Conservation (phyloP, 2,113 vertebrate species). For the Xyliphius kryptos region DNA sequence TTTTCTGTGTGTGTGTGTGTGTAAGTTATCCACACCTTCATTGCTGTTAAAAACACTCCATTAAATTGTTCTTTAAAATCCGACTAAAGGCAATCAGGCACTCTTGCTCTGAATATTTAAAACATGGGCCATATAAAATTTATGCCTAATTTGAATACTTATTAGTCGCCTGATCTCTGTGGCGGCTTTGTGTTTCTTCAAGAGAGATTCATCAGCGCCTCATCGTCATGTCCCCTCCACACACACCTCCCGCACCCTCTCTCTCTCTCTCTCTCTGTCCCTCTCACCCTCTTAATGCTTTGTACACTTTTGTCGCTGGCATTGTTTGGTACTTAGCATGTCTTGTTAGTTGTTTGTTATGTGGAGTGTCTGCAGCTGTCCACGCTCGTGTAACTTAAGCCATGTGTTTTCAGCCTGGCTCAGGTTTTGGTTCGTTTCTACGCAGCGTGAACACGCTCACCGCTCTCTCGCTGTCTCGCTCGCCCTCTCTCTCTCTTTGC, state of each 20-base stretch:
- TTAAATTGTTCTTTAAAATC: slow-evolving; percentile 89
- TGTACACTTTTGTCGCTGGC: slow-evolving; percentile 62
- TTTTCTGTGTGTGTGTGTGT: slow-evolving; percentile 22
- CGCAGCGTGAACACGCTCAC: slow-evolving; percentile 47
- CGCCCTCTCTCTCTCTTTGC: slow-evolving; percentile 20
- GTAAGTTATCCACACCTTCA: slow-evolving; percentile 59
- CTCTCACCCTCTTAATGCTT: slow-evolving; percentile 46
- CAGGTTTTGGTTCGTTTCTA: slow-evolving; percentile 62
- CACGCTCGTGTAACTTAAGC: slow-evolving; percentile 50
- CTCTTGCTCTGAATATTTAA: slow-evolving; percentile 98
- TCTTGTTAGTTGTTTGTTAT: slow-evolving; percentile 74
- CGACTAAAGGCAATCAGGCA: slow-evolving; percentile 89
- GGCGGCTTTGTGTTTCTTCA: slow-evolving; percentile 86
- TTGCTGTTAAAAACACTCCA: slow-evolving; percentile 63
- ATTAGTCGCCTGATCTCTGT: slow-evolving; percentile 92
- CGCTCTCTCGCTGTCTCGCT: slow-evolving; percentile 49
- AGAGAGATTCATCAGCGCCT: slow-evolving; percentile 80
- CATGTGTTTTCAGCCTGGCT: slow-evolving; percentile 61
- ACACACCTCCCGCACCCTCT: slow-evolving; percentile 38
- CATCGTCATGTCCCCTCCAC: slow-evolving; percentile 36
- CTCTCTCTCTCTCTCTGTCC: slow-evolving; percentile 26
- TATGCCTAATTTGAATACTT: slow-evolving; percentile 99
- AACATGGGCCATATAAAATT: slow-evolving; percentile 98
- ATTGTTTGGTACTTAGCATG: slow-evolving; percentile 75
- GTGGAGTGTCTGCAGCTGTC: slow-evolving; percentile 62